phyloP scores from a whole-genome alignment of 2,888 invertebrate species.

The Thymelicus sylvestris region DNA sequence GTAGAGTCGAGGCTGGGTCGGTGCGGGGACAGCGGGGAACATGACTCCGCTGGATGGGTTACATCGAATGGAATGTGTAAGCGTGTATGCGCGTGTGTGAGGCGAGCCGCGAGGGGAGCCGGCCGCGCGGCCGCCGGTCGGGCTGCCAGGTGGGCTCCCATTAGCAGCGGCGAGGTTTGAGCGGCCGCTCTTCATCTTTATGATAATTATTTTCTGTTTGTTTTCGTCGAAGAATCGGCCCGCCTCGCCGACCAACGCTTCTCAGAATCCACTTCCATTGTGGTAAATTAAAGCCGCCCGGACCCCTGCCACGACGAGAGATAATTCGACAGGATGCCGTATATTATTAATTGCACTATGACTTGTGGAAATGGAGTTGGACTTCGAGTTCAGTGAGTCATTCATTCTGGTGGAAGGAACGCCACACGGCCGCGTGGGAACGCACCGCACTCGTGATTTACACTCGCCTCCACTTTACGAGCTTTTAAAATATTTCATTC shows the following conservation, averaged over 20 bases:
- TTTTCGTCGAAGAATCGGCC: slow-evolving; percentile 83
- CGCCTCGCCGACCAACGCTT: slow-evolving; percentile 79
- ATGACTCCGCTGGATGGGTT: slow-evolving; percentile 51
- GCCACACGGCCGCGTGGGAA: slow-evolving; percentile 76
- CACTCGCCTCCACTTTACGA: slow-evolving; percentile 59
- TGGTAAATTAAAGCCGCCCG: slow-evolving; percentile 84
- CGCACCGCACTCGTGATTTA: slow-evolving; percentile 67
- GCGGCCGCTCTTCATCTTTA: slow-evolving; percentile 85
- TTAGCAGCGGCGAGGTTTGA: slow-evolving; percentile 79
- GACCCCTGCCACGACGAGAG: slow-evolving; percentile 83
- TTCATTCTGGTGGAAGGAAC: slow-evolving; percentile 74
- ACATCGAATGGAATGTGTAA: slow-evolving; percentile 52
- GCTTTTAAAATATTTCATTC: slow-evolving; percentile 59
- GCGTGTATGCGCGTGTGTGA: slow-evolving; percentile 43
- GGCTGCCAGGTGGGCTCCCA: slow-evolving; percentile 81
- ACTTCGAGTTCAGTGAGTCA: slow-evolving; percentile 82
- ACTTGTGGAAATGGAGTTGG: slow-evolving; percentile 84
- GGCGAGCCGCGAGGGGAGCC: slow-evolving; percentile 47
- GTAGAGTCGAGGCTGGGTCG: background rate
- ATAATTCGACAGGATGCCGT: slow-evolving; percentile 85
- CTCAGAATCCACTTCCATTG: slow-evolving; percentile 83
- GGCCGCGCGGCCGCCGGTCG: slow-evolving; percentile 51
- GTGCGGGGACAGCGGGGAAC: slow-evolving; percentile 32
- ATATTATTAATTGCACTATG: slow-evolving; percentile 85
- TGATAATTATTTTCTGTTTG: slow-evolving; percentile 85